A percentile compares a stretch with the other conserved stretches of the same genome.
These are phyloP conservation scores for Arothron firmamentum DNA, from an alignment of 2,113 vertebrate species.

Conservation along the genomic window DNA sequence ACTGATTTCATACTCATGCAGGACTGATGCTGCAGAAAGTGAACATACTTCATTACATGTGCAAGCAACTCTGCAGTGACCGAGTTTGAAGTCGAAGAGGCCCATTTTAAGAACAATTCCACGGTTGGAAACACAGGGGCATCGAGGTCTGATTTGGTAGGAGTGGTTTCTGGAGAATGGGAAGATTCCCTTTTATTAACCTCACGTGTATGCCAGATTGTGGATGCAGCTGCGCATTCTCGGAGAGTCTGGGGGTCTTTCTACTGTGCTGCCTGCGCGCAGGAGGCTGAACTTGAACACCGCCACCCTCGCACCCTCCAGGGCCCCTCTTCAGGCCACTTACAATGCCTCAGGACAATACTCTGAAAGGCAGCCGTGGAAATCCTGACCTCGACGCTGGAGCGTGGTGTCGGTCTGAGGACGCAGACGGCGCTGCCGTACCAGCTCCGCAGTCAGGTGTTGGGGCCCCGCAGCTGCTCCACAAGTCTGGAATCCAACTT, in stretches of 20 bases:
- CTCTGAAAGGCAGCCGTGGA: conserved; percentile 40
- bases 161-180: conserved; percentile 17
- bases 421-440: conserved; percentile 16
- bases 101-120: too few relatives aligned
- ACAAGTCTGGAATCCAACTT: conserved; percentile 56
- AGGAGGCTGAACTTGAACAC: conserved; percentile 16
- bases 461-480: conserved; percentile 6
- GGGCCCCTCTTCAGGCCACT: conserved; percentile 16
- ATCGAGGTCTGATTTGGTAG: neutral
- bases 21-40: too few relatives aligned
- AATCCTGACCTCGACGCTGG: conserved; percentile 21
- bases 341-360: conserved; percentile 45
- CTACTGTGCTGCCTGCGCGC: conserved; percentile 12
- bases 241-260: neutral
- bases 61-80: too few relatives aligned
- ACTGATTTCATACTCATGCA: neutral
- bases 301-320: neutral
- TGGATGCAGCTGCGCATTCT: conserved; percentile 7
- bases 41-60: too few relatives aligned
- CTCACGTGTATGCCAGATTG: conserved; percentile 39
- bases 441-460: conserved; percentile 14
- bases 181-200: conserved; percentile 19
- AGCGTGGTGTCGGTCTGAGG: conserved; percentile 26
- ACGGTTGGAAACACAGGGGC: neutral
- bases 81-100: neutral